Evolutionary conservation across 2,797 vertebrate genomes (phyloP).

Genomic region (Telmatherina bonti): DNA sequence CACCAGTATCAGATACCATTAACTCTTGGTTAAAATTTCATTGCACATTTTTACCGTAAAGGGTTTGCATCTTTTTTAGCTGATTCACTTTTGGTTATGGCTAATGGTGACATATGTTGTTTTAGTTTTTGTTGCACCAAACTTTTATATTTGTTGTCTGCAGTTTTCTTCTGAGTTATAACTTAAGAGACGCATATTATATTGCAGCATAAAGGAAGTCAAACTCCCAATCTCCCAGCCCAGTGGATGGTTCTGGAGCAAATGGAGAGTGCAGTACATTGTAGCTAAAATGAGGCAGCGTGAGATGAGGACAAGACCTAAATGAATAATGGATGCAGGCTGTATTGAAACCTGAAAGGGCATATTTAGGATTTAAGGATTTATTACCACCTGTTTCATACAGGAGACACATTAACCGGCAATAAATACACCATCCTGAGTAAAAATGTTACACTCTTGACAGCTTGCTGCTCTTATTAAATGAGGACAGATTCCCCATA

Average conservation of each 20-base stretch:
- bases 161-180: conserved; percentile 12
- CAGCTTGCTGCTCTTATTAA: background rate
- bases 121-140: background rate
- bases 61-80: background rate
- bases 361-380: conserved; percentile 35
- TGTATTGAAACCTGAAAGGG: conserved; percentile 19
- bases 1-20: background rate
- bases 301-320: conserved; percentile 24
- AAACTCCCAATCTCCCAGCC: conserved; percentile 41
- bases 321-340: conserved; percentile 22
- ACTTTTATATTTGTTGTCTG: conserved; percentile 15
- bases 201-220: conserved; percentile 28
- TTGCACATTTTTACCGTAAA: background rate
- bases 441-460: conserved; percentile 13
- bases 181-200: conserved; percentile 15
- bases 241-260: conserved; percentile 28
- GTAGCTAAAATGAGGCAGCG: background rate
- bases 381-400: conserved; percentile 28
- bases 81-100: background rate
- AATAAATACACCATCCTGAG: conserved; percentile 15
- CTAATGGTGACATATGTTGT: background rate
- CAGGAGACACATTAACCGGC: conserved; percentile 32
- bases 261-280: conserved; percentile 7
- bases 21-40: background rate
- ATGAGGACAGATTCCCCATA: conserved; percentile 14